Percentiles rank a stretch among this genome's conserved stretches.
phyloP scores from a whole-genome alignment of 2,888 invertebrate species.

The Melipona bicolor region DNA sequence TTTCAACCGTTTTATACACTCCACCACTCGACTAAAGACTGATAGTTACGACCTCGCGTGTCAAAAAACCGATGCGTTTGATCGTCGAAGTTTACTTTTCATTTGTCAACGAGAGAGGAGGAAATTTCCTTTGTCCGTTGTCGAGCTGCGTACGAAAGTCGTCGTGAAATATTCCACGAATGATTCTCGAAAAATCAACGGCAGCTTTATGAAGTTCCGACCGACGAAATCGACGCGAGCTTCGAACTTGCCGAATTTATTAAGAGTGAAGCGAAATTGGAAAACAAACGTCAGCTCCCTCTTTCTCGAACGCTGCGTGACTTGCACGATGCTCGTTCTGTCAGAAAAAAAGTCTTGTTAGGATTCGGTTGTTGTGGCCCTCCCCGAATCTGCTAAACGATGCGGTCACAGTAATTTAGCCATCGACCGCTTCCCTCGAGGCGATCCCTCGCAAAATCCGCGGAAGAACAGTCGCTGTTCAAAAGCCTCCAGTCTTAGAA shows the following conservation, averaged over 20 bases:
- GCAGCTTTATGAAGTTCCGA: too few relatives aligned
- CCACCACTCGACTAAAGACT: not conserved
- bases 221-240: too few relatives aligned
- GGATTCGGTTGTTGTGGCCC: constrained; percentile 32
- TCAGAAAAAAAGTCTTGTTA: constrained; percentile 18
- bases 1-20: not conserved
- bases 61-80: not conserved
- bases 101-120: not conserved
- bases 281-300: too few relatives aligned
- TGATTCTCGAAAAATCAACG: too few relatives aligned
- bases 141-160: too few relatives aligned
- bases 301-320: not conserved
- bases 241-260: not conserved
- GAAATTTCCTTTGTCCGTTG: too few relatives aligned
- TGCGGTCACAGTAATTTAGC: constrained; percentile 57
- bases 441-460: constrained; percentile 7
- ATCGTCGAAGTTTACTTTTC: not conserved
- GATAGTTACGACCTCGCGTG: not conserved
- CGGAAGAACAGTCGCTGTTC: not conserved
- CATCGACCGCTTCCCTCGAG: constrained; percentile 42
- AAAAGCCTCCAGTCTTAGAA: not conserved
- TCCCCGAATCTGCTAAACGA: constrained; percentile 52
- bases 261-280: not conserved
- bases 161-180: too few relatives aligned
- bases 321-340: not conserved